A percentile compares a stretch with the other conserved stretches of the same genome.
Conservation (phyloP, 2,113 vertebrate species). For the Protobothrops flavoviridis region DNA sequence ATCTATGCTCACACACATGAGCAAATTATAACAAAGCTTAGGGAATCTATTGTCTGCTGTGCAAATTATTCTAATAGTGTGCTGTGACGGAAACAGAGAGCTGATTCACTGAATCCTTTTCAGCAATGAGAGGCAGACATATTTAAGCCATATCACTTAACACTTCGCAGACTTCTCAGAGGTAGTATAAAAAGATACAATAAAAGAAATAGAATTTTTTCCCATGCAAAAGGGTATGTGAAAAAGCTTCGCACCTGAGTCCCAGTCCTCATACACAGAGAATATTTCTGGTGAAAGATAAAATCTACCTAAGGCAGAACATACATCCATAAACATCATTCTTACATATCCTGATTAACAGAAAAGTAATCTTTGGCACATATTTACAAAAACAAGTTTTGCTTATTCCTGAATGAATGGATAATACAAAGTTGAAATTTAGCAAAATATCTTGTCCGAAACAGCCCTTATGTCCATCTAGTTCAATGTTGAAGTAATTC, state of each 20-base stretch:
- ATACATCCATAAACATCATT: not conserved
- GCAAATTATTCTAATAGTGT: not conserved
- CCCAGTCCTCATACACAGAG: not conserved
- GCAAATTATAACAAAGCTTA: constrained; percentile 6
- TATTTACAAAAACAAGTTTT: not conserved
- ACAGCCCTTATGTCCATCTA: not conserved
- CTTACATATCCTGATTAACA: not conserved
- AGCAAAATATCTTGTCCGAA: not conserved
- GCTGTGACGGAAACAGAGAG: not conserved
- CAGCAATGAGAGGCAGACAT: not conserved
- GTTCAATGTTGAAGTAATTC: no score
- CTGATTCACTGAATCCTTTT: constrained; percentile 6
- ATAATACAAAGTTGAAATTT: not conserved
- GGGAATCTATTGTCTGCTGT: not conserved
- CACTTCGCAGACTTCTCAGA: not conserved
- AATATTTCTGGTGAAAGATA: not conserved
- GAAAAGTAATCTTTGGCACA: not conserved
- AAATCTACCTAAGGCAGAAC: not conserved
- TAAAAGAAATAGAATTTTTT: not conserved
- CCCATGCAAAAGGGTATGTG: not conserved
- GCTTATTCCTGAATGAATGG: not conserved
- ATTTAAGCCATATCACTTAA: not conserved
- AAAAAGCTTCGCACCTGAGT: not conserved
- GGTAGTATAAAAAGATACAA: not conserved
- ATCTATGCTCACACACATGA: not conserved